Base-by-base conservation (phyloP, 2,797 vertebrate species). In the Ataeniobius toweri region DNA sequence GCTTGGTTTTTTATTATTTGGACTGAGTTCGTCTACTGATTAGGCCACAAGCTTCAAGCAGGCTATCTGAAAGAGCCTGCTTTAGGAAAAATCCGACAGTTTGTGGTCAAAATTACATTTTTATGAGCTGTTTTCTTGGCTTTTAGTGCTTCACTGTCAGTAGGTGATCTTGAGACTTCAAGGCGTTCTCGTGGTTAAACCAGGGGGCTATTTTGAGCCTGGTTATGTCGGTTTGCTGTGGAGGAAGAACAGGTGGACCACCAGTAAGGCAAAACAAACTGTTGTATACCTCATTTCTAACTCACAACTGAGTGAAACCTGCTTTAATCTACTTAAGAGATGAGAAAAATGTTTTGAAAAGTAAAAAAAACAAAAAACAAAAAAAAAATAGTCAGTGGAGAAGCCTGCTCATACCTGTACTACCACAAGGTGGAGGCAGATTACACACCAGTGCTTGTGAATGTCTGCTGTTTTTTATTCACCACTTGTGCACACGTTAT, bases 231-330 rank as follows among this genome's bases (percentile, higher is more conserved):
- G 85, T 80, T 87, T 80, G 75, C 78, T 22, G 72, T 75, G 71
- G 83, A 86, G 75, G 77, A 73, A 82, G 78, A 84, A 89, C 82
- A 85, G 65, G 72, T 80, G 87, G 83, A 81, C 85, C 84, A 89
- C 88, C 89, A 83, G 88, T 94, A 91, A 94, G 91, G 92, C 92
- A 94, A 86, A 83, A 94, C 95, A 95, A 96, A 95, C 96, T 97
- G 94, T 97, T 91, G 95, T 97, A 97, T 98, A 99, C 98, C 98
- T 99, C 98, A 99, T 98, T 97, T 97, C 95, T 97, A 95, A 96
- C 97, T 97, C 94, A 48, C 96, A 93, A 96, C 94, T 84, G 95
- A 96, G 96, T 96, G 93, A 94, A 95, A 96, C 95, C 96, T 96
- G 96, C 97, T 97, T 97, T 97, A 97, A 96, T 95, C 96, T 96